Evolutionary conservation across 2,113 vertebrate species (phyloP).

Genomic region (Felis catus): F.catus_Fca126_mat1.0 CM031412.1:17973001-17973500

Average conservation of each 20-base stretch:
- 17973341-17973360: background rate
- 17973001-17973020: too few species aligned
- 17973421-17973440: slow-evolving; percentile 37
- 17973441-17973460: slow-evolving; percentile 46
- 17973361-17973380: background rate
- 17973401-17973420: background rate
- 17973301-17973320: background rate
- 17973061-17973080: slow-evolving; percentile 55
- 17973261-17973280: background rate
- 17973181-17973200: background rate
- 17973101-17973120: slow-evolving; percentile 41
- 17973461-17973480: slow-evolving; percentile 22
- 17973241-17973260: background rate
- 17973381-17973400: background rate
- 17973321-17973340: background rate
- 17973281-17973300: background rate
- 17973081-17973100: slow-evolving; percentile 60
- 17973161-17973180: slow-evolving; percentile 52
- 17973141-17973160: background rate
- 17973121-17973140: slow-evolving; percentile 21
- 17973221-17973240: background rate
- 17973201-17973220: background rate
- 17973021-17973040: background rate
- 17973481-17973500: slow-evolving; percentile 71
- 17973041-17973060: slow-evolving; percentile 37